A percentile compares a stretch with the other conserved stretches of the same genome.
Evolutionary conservation across 1,140 invertebrate species (phyloP).

Genomic region (Caenorhabditis latens): DNA sequence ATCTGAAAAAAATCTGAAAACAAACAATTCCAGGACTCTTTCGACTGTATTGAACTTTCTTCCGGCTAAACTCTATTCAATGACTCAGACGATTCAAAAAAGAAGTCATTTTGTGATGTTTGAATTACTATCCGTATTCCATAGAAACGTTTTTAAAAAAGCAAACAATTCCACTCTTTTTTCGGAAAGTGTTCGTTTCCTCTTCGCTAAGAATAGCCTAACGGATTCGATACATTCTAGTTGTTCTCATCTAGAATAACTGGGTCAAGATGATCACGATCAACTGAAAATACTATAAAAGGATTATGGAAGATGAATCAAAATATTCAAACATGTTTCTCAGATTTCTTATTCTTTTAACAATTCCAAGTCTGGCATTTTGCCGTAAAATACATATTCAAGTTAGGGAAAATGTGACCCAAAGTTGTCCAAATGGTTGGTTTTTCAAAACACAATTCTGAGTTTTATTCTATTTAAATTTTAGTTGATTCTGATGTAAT

Average conservation of each 20-base stretch:
- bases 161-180: slow-evolving; percentile 48
- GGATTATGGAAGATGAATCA: not conserved
- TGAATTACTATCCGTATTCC: slow-evolving; percentile 9
- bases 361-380: not conserved
- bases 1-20: not conserved
- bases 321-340: not conserved
- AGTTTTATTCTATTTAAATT: not conserved
- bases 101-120: not conserved
- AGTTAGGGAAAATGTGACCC: slow-evolving; percentile 41
- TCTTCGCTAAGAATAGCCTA: slow-evolving; percentile 33
- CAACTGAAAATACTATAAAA: slow-evolving; percentile 48
- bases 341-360: not conserved
- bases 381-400: slow-evolving; percentile 43
- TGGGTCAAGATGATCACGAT: slow-evolving; percentile 50
- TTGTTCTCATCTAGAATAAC: slow-evolving; percentile 19
- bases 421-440: slow-evolving; percentile 42
- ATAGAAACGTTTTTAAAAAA: slow-evolving; percentile 11
- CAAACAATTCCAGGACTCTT: not conserved
- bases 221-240: slow-evolving; percentile 31
- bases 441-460: not conserved
- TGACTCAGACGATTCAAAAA: not conserved
- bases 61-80: not conserved
- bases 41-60: no score
- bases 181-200: slow-evolving; percentile 41
- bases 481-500: slow-evolving; percentile 38